Base-by-base conservation (phyloP, 2,888 invertebrate genomes). In the Patella caerulea region DNA sequence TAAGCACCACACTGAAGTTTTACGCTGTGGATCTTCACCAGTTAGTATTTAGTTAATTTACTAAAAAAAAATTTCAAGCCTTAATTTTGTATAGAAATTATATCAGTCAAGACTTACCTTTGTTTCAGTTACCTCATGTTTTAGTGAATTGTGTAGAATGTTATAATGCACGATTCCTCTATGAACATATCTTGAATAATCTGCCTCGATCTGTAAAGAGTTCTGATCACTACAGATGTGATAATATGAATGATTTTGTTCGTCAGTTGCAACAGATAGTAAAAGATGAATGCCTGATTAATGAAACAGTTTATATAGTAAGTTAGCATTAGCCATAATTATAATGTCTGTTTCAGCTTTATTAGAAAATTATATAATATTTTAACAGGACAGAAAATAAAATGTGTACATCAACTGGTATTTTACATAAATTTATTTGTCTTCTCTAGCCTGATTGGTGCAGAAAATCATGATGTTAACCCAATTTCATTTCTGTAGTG, bases 91-190 rank as follows among this genome's bases (percentile, higher is more conserved):
- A 34, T 34, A 34, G 34, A 34, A 5, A 34, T 5, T 34, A 34
- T 34, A 34, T 34, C 34, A 34, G 34, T 34, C 34, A 34, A 9
- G 14, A 34, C 5, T 74, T 54, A 72, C 78, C 75, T 34, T 17
- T 78, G 65, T 84, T 81, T 29, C 84, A 91, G 91, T 79, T 88
- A 17, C 88, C 86, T 4, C 86, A 94, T 86, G 94, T 95, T 54
- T 89, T 94, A 65, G 92, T 97, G 53, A 96, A 96, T 92, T 95
- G 96, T 89, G 94, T 96, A 11, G 97, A 97, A 92, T 96, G 95
- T 90, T 96, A 96, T 90, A 94, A 94, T 12, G 93, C 94, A 12
- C 95, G 95, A 91, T 94, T 96, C 79, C 92, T 97, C 83, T 95
- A 94, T 85, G 96, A 97, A 91, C 94, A 94, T 78, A 94, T 96